Evolutionary conservation across 1,140 invertebrate genomes (phyloP), one percentile per base, ranked within the genome.

Genomic region (Cyrtorhinus lividipennis): DNA sequence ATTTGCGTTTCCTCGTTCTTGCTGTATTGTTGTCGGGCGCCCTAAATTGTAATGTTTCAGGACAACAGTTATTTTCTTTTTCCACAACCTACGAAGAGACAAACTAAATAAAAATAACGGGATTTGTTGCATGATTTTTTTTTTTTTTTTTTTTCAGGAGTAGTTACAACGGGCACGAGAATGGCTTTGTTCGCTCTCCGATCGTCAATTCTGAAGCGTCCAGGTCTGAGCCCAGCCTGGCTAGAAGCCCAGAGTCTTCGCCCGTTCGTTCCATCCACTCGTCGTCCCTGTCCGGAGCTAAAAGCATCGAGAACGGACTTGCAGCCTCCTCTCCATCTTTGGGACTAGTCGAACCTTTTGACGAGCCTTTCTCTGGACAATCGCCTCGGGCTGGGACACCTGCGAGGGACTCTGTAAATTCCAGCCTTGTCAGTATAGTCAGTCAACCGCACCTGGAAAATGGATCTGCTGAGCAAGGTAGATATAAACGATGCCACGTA

Each of bases 401-500:
- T 22, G 18, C 27, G 1, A n/a, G 24, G 1, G 18, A 38, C 8
- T 62, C 61, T 22, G 61, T 27, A 1, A 57, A 46, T 12, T 57
- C 62, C 18, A 63, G 62, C 38, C 23, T 63, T 5, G 62, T 56
- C 18, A 63, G 62, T 24, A 38, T 63, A 10, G 27, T 27, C 26
- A 63, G 62, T 48, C 62, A 63, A 24, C 18, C 25, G 1, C 48
- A 56, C 27, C 22, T 24, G 3, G 62, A 57, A n/a, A 44, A 61
- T 18, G 57, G 57, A 13, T 59, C 20, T 13, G 25, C 10, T 13
- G 48, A 53, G 20, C 48, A 20, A 53, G 48, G 48, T 53, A 56
- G 20, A 10, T 5, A 56, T 23, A 18, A 56, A 10, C n/a, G n/a
- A n/a, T n/a, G n/a, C n/a, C n/a, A n/a, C n/a, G n/a, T n/a, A n/a